These are phyloP conservation scores for Fragum fragum DNA, from an alignment of 2,888 invertebrate genomes.

Conservation along the genomic window DNA sequence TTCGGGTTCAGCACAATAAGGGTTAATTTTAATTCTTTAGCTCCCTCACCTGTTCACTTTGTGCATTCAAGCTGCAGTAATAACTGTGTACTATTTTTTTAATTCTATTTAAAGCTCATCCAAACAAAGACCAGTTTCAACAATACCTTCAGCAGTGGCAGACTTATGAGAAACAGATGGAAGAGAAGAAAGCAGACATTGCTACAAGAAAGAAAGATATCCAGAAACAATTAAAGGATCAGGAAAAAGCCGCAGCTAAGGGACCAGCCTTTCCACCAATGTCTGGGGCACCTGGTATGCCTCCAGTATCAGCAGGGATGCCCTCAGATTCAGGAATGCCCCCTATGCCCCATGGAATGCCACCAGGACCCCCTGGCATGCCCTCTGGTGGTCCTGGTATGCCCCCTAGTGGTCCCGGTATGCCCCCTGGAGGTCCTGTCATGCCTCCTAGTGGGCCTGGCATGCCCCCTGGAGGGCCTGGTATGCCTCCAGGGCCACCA, in stretches of 20 bases:
- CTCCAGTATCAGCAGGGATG: slow-evolving; percentile 15
- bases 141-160: slow-evolving; percentile 96
- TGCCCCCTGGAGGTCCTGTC: neutral
- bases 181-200: slow-evolving; percentile 79
- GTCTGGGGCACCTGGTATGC: slow-evolving; percentile 28
- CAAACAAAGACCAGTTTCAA: slow-evolving; percentile 90
- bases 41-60: neutral
- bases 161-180: slow-evolving; percentile 88
- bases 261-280: slow-evolving; percentile 25
- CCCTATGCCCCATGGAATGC: slow-evolving; percentile 15
- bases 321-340: neutral
- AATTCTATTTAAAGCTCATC: slow-evolving; percentile 90
- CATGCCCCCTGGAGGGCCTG: neutral
- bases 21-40: neutral
- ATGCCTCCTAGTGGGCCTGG: neutral
- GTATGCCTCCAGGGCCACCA: neutral
- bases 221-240: slow-evolving; percentile 58
- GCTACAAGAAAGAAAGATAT: slow-evolving; percentile 73
- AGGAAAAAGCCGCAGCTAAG: slow-evolving; percentile 54
- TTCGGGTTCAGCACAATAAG: neutral
- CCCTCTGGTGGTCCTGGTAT: slow-evolving; percentile 5
- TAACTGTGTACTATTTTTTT: too few species aligned
- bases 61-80: too few species aligned
- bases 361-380: slow-evolving; percentile 23
- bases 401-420: slow-evolving; percentile 11